A percentile compares a stretch with the other conserved stretches of the same genome.
phyloP scores from a whole-genome alignment of 2,113 vertebrate species.

The Chaetodon trifascialis region DNA sequence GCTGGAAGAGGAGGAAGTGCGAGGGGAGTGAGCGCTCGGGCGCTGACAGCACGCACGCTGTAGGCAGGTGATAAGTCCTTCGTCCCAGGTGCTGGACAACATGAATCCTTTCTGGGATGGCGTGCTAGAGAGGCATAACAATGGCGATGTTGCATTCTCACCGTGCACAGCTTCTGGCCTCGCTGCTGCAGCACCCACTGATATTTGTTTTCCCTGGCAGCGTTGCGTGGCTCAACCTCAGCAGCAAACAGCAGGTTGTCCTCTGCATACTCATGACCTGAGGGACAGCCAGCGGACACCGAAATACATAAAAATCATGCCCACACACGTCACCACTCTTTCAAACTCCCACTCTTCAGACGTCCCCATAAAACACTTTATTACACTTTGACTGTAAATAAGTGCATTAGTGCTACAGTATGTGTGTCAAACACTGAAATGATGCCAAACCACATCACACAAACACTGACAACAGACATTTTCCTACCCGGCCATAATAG shows the following conservation, averaged over 20 bases:
- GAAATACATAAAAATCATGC: constrained; percentile 13
- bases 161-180: constrained; percentile 90
- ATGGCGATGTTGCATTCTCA: constrained; percentile 73
- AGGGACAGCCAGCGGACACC: constrained; percentile 15
- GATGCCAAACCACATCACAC: not conserved
- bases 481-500: constrained; percentile 94
- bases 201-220: constrained; percentile 88
- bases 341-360: not conserved
- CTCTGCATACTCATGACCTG: constrained; percentile 96
- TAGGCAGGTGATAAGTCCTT: constrained; percentile 64
- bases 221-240: constrained; percentile 90
- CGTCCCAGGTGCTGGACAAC: constrained; percentile 50
- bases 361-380: not conserved
- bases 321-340: not conserved
- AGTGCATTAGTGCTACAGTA: not conserved
- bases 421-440: not conserved
- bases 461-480: constrained; percentile 8
- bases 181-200: constrained; percentile 90
- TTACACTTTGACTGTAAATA: not conserved
- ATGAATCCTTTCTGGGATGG: constrained; percentile 39
- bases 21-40: constrained; percentile 5
- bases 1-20: constrained; percentile 15
- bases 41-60: constrained; percentile 49
- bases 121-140: constrained; percentile 53
- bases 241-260: constrained; percentile 95